Base-by-base conservation (phyloP, 2,888 invertebrate species). In the Hyppa rectilinea region DNA sequence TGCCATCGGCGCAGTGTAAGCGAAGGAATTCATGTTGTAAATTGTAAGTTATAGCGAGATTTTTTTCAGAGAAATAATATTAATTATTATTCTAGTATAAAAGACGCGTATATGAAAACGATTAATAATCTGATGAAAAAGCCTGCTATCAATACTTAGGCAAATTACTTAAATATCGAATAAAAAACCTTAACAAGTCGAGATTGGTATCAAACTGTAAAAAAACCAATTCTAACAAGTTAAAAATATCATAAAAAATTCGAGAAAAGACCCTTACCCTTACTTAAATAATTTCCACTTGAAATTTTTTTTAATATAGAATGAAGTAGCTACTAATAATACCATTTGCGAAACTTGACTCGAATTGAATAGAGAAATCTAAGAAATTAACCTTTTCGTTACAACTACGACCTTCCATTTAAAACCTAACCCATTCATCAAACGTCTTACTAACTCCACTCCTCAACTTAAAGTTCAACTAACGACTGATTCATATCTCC, bases 401-500 rank as follows among this genome's bases (percentile, higher is more conserved):
- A 64, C 23, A n/a, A 74, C 17, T 5, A 23, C 26, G 52, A 71
- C 49, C 64, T 71, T 23, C 10, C 3, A 17, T 34, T 29, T 10
- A 20, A 50, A n/a, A 64, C n/a, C 34, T 31, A 38, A 76, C 76
- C 40, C 69, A 69, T 69, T 69, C 17, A 68, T 55, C 23, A 49
- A 29, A n/a, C 29, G 55, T 40, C 17, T 36, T 12, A 49, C 66
- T 0, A 56, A 50, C 12, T 60, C 14, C n/a, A 20, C 53, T 60
- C 45, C 49, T 56, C 68, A 61, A 56, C 58, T 60, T 47, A 52
- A 80, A 63, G 60, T 81, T 56, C 40, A 40, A 50, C 77, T 80
- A 68, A 58, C 52, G 59, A 53, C 43, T 61, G 81, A 78, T 77
- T 81, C 43, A 77, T 81, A 81, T 78, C 78, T 58, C n/a, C 14